These are phyloP conservation scores for Agrypnia vestita DNA, from an alignment of 1,140 invertebrate genomes.

Conservation along the genomic window DNA sequence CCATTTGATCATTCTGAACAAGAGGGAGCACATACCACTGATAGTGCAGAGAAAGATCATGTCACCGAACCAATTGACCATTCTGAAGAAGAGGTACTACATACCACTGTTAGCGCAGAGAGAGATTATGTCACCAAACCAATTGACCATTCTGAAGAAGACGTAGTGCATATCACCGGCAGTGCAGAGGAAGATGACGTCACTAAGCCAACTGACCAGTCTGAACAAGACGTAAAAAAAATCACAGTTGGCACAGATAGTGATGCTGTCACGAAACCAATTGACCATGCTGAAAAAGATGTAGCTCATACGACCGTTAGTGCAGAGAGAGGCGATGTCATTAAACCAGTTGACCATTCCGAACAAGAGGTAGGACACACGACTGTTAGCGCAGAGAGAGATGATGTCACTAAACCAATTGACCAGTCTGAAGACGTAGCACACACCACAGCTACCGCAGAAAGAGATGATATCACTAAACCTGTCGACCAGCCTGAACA, in stretches of 20 bases:
- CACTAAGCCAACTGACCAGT: no score
- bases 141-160: no score
- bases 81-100: not conserved
- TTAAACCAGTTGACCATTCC: no score
- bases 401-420: no score
- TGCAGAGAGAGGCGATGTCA: not conserved
- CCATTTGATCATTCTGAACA: constrained; percentile 44
- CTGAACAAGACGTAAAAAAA: constrained; percentile 1
- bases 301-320: constrained; percentile 52
- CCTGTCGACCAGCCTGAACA: constrained; percentile 43
- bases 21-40: not conserved
- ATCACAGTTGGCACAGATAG: constrained; percentile 1
- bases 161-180: no score
- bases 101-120: not conserved
- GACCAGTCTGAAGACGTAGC: no score
- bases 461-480: constrained; percentile 53
- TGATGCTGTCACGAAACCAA: not conserved
- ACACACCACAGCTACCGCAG: no score
- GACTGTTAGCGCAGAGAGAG: no score
- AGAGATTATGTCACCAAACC: no score
- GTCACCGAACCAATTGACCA: not conserved
- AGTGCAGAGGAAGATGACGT: no score
- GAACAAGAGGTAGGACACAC: no score
- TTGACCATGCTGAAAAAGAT: not conserved
- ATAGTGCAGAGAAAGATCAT: not conserved